phyloP scores from a whole-genome alignment of 2,113 vertebrate species.

The Carassius auratus region DNA sequence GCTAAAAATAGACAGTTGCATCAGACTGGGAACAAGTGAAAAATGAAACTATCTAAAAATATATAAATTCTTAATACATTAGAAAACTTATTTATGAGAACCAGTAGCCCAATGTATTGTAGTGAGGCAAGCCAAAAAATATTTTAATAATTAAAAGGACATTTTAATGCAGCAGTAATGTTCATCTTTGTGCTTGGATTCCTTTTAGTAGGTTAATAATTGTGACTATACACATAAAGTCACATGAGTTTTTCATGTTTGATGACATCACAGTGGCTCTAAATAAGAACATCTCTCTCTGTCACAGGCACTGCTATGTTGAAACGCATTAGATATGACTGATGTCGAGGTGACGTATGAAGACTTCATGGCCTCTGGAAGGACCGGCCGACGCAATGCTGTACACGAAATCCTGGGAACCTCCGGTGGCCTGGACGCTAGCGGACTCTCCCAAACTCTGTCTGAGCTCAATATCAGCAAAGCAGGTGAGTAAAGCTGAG shows the following conservation, averaged over 20 bases:
- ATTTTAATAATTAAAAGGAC: no score
- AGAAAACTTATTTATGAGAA: no score
- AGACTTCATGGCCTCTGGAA: constrained; percentile 95
- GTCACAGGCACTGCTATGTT: constrained; percentile 90
- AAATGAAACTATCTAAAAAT: no score
- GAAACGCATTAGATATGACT: constrained; percentile 97
- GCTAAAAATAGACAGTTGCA: no score
- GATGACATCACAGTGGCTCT: not conserved
- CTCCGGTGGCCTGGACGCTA: constrained; percentile 78
- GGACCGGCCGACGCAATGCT: constrained; percentile 95
- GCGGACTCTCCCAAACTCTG: constrained; percentile 86
- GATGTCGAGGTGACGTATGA: constrained; percentile 98
- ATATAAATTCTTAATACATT: no score
- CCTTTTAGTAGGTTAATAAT: not conserved
- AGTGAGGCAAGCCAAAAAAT: no score
- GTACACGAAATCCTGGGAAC: constrained; percentile 88
- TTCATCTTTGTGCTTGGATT: not conserved
- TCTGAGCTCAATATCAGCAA: constrained; percentile 91
- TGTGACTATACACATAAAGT: not conserved
- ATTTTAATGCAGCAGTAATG: not conserved
- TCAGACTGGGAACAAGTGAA: no score
- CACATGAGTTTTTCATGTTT: not conserved
- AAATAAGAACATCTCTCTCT: constrained; percentile 35
- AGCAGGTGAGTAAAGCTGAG: constrained; percentile 76
- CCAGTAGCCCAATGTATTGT: no score